These are phyloP conservation scores for Camponotus pennsylvanicus DNA, from an alignment of 1,140 invertebrate genomes.

Conservation along the genomic window DNA sequence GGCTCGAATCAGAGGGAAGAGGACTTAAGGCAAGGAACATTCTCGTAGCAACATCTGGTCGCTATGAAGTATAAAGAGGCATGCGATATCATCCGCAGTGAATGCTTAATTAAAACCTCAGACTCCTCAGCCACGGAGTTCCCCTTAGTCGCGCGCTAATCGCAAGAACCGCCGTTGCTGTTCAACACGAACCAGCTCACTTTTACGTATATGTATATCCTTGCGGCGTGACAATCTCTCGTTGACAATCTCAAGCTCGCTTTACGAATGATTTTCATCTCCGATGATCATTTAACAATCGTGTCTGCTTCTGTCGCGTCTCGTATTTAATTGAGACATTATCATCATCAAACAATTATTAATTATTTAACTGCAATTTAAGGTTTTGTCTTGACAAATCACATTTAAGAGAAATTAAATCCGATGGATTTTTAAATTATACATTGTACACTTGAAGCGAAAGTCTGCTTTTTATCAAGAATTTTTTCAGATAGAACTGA, in stretches of 20 bases:
- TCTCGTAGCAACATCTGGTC: slow-evolving; percentile 84
- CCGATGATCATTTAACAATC: slow-evolving; percentile 1
- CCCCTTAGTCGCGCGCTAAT: slow-evolving; percentile 77
- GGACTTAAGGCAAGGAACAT: slow-evolving; percentile 73
- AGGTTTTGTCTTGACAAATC: not conserved
- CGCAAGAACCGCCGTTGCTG: slow-evolving; percentile 81
- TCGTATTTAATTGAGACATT: not conserved
- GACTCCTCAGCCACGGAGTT: slow-evolving; percentile 78
- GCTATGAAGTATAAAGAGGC: slow-evolving; percentile 86
- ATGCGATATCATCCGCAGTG: slow-evolving; percentile 85
- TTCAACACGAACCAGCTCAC: slow-evolving; percentile 75
- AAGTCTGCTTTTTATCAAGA: not conserved
- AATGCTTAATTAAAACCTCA: slow-evolving; percentile 87
- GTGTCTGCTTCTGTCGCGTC: not conserved
- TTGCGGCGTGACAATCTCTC: slow-evolving; percentile 37
- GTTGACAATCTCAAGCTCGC: slow-evolving; percentile 2
- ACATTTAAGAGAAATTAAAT: not conserved
- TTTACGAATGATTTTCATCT: slow-evolving; percentile 31
- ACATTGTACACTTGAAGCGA: not conserved
- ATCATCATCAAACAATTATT: not conserved
- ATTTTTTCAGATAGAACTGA: not conserved
- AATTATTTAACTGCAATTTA: not conserved
- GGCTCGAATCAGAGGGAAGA: slow-evolving; percentile 63
- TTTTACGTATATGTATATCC: slow-evolving; percentile 45
- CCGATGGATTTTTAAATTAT: not conserved